These are phyloP conservation scores for Entelurus aequoreus DNA, from an alignment of 2,113 vertebrate genomes.

Conservation along the genomic window DNA sequence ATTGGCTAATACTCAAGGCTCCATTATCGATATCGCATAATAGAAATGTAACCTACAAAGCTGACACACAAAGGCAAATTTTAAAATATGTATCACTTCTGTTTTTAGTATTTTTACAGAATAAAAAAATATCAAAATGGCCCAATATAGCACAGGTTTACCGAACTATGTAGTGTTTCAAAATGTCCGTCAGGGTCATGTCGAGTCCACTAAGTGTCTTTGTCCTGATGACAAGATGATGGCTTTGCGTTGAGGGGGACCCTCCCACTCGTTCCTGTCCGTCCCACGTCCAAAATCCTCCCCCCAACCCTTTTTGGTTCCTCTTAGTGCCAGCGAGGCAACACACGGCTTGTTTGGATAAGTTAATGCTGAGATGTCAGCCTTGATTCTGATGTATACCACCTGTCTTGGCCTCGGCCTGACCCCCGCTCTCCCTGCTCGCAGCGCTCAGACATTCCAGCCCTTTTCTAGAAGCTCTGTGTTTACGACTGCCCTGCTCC, in stretches of 20 bases:
- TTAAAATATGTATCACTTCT: no score
- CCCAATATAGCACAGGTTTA: no score
- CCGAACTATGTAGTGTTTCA: neutral
- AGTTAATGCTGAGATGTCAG: constrained; percentile 73
- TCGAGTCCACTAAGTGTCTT: constrained; percentile 34
- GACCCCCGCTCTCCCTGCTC: constrained; percentile 70
- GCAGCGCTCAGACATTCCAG: constrained; percentile 73
- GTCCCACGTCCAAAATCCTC: constrained; percentile 4
- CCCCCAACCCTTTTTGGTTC: constrained; percentile 1
- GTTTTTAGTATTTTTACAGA: no score
- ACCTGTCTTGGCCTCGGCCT: constrained; percentile 74
- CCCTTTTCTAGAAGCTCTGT: constrained; percentile 66
- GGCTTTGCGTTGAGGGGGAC: constrained; percentile 6
- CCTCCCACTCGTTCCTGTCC: constrained; percentile 35
- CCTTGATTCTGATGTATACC: constrained; percentile 72
- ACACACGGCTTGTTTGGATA: constrained; percentile 68
- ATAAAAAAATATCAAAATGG: no score
- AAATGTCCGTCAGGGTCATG: constrained; percentile 31
- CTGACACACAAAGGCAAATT: no score
- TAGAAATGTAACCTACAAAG: no score
- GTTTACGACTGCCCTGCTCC: constrained; percentile 61
- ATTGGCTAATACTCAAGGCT: no score
- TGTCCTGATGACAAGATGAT: constrained; percentile 27
- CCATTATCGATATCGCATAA: no score
- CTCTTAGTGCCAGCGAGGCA: constrained; percentile 29